These are phyloP conservation scores for Lymantria monacha DNA, from an alignment of 2,888 invertebrate genomes.

Conservation along the genomic window DNA sequence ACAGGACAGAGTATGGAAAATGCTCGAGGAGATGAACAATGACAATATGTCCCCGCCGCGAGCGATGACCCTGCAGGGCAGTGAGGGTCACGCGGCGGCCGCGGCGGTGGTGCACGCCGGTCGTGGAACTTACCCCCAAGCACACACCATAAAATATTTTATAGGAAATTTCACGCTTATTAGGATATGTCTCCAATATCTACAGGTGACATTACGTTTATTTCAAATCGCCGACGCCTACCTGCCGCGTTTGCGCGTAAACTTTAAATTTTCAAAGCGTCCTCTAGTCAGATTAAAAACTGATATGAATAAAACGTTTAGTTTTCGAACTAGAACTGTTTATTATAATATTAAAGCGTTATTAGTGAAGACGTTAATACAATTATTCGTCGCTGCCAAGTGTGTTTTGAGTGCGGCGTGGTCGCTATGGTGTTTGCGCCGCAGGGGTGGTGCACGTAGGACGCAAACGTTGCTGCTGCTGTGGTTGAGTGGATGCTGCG, in stretches of 20 bases:
- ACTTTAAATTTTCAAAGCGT: constrained; percentile 76
- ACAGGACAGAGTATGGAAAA: constrained; percentile 77
- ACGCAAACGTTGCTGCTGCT: constrained; percentile 55
- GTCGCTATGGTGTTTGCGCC: constrained; percentile 33
- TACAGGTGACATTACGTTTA: constrained; percentile 61
- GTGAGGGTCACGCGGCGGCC: constrained; percentile 56
- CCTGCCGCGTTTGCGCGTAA: constrained; percentile 58
- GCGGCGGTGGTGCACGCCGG: constrained; percentile 56
- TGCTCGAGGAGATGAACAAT: constrained; percentile 69
- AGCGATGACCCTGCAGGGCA: constrained; percentile 70
- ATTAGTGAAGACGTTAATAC: constrained; percentile 75
- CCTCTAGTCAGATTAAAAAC: constrained; percentile 80
- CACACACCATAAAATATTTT: constrained; percentile 55
- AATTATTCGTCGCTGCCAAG: constrained; percentile 78
- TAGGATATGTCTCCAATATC: constrained; percentile 75
- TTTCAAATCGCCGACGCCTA: constrained; percentile 50
- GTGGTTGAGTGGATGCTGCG: constrained; percentile 57
- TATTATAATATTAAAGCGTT: constrained; percentile 67
- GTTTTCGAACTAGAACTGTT: constrained; percentile 74
- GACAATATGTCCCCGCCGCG: constrained; percentile 78
- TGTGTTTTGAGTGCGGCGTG: constrained; percentile 54
- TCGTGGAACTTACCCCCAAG: constrained; percentile 46
- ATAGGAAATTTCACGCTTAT: constrained; percentile 72
- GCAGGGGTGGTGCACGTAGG: constrained; percentile 27
- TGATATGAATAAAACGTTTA: constrained; percentile 50